Evolutionary conservation across 2,797 vertebrate species (phyloP).

Genomic region (Columba guinea): DNA sequence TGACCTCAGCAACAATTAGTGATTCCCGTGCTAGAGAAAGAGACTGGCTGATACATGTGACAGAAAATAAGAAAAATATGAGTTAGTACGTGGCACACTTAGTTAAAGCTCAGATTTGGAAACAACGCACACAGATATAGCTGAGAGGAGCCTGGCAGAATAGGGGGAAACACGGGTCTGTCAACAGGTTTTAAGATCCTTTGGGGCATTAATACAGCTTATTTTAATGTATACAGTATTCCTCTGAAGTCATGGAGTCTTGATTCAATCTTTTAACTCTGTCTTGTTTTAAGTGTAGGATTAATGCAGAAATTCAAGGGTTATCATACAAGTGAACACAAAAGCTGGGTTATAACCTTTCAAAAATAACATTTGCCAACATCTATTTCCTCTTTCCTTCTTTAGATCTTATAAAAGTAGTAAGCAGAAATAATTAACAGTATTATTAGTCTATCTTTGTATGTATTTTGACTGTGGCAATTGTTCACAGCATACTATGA

Average conservation of each 20-base stretch:
- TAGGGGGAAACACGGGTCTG: neutral
- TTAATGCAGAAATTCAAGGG: neutral
- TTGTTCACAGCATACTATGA: neutral
- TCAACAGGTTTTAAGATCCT: slow-evolving; percentile 11
- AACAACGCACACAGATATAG: neutral
- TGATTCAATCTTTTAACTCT: neutral
- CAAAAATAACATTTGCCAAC: neutral
- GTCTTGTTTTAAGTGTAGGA: neutral
- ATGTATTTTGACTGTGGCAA: neutral
- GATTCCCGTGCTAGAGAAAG: neutral
- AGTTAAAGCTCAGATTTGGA: slow-evolving; percentile 5
- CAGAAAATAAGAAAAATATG: slow-evolving; percentile 26
- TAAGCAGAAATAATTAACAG: neutral
- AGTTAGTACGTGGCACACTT: neutral
- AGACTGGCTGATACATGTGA: neutral
- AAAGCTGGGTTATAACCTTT: neutral
- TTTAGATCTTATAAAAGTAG: neutral
- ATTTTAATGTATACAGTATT: neutral
- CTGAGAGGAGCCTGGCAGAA: neutral
- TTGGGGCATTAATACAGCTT: neutral
- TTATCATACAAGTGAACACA: neutral
- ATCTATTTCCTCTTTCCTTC: neutral
- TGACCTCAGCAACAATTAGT: neutral
- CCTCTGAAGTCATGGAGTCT: neutral
- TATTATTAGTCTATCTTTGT: neutral